Percentiles rank a stretch among this genome's conserved stretches.
Evolutionary conservation across 2,113 vertebrate genomes (phyloP).

Genomic region (Gnathonemus echidnorhynchus): DNA sequence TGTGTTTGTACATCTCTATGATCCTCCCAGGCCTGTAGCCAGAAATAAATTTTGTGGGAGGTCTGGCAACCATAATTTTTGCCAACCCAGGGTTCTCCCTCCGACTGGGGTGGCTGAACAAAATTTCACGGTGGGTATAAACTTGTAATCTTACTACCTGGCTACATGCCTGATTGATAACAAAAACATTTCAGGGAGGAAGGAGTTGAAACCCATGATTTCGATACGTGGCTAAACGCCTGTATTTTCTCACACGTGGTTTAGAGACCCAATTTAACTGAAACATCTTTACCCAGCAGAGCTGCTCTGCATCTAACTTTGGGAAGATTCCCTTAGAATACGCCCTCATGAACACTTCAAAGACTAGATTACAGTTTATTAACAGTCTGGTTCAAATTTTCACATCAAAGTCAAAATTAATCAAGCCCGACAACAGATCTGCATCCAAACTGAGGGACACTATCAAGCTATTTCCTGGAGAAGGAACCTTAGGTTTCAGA

Average conservation of each 20-base stretch:
- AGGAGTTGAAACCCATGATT: background rate
- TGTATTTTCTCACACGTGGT: background rate
- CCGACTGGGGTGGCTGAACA: background rate
- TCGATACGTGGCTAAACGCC: background rate
- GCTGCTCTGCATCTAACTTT: background rate
- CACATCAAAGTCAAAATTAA: background rate
- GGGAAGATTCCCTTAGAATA: background rate
- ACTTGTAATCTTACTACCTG: background rate
- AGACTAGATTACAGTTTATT: background rate
- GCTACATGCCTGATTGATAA: background rate
- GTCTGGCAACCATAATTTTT: background rate
- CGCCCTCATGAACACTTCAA: background rate
- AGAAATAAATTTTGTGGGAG: background rate
- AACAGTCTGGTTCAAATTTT: background rate
- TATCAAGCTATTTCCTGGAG: background rate
- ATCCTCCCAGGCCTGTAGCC: background rate
- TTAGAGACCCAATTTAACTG: background rate
- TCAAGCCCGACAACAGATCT: background rate
- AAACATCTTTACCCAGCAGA: background rate
- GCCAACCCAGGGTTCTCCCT: background rate
- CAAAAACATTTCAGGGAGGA: background rate
- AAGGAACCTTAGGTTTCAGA: background rate
- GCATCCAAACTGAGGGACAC: background rate
- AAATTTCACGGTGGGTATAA: background rate
- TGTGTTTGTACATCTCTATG: background rate